Evolutionary conservation across 2,113 vertebrate genomes (phyloP), one percentile per base, ranked within the genome.

Genomic region (Candoia aspera): DNA sequence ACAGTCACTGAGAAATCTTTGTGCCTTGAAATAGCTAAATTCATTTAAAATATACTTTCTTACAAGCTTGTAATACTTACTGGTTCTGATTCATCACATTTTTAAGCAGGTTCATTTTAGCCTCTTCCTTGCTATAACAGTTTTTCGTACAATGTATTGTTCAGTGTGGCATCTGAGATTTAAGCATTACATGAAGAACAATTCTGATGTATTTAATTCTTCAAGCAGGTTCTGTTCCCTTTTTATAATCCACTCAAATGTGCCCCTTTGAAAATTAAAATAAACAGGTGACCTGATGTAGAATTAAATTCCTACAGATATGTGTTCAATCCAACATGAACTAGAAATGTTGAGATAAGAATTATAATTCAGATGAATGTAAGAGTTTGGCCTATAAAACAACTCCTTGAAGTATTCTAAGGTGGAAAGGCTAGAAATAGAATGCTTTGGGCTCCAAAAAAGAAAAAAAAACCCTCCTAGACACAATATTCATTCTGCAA

Each of bases 361-460:
- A 87, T 21, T 88, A 86, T 91, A 88, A 86, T 95, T 92, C 42
- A 90, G 73, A 92, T 59, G 84, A 94, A 93, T 29, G 4, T 13
- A 84, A 86, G 84, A 84, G 94, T 93, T 53, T 94, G 79, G 92
- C 89, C 95, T 93, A n/a, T 92, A 91, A 93, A 91, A 90, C 58
- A 86, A 86, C 59, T 93, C 86, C 90, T 84, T 94, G 59, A 86
- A 91, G 60, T 21, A 86, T 53, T 90, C 94, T 93, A 64, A 64
- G 90, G 85, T 88, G 37, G 57, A 6, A 1, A 73, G 26, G n/a
- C 91, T 53, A 92, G 42, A 8, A 95, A 91, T n/a, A 62, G 9
- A 93, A 54, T 87, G 86, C 29, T 1, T 86, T 90, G 68, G 79
- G 92, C 90, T 95, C 94, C 84, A 57, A 92, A 93, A 92, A 88